phyloP scores from a whole-genome alignment of 2,888 invertebrate species.

The Heteropelma amictum region DNA sequence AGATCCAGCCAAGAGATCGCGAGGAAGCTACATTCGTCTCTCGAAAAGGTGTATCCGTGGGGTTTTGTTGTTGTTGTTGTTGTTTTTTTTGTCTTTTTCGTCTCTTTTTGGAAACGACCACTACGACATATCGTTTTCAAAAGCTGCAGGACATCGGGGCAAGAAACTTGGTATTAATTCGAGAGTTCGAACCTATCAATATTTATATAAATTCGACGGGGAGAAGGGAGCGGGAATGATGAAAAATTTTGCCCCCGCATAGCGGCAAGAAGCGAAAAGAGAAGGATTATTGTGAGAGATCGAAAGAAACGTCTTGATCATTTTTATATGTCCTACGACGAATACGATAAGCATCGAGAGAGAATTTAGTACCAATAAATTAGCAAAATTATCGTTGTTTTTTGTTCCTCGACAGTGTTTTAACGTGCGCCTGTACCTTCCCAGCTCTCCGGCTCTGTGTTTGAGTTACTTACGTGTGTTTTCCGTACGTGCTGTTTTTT shows the following conservation, averaged over 20 bases:
- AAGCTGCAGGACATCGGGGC: constrained; percentile 1
- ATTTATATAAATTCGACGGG: constrained; percentile 32
- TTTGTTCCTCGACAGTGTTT: background rate
- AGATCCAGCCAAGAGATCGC: constrained; percentile 5
- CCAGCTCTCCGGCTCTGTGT: background rate
- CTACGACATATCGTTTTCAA: background rate
- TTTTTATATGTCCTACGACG: background rate
- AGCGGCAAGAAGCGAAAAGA: constrained; percentile 41
- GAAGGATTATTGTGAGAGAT: constrained; percentile 31
- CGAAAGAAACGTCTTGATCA: background rate
- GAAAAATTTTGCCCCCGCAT: constrained; percentile 5
- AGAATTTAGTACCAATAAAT: constrained; percentile 24
- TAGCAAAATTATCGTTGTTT: background rate
- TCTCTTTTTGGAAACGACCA: background rate
- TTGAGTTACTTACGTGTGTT: too few species aligned
- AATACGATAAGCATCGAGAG: too few species aligned
- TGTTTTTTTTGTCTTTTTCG: background rate
- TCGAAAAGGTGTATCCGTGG: background rate
- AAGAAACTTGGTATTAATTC: constrained; percentile 12
- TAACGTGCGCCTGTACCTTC: background rate
- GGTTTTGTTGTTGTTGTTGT: background rate
- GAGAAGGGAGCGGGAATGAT: too few species aligned
- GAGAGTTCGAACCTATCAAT: constrained; percentile 22
- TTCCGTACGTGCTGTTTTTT: background rate
- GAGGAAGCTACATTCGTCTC: background rate